Evolutionary conservation across 2,113 vertebrate species (phyloP).

Genomic region (Brachypteracias leptosomus): DNA sequence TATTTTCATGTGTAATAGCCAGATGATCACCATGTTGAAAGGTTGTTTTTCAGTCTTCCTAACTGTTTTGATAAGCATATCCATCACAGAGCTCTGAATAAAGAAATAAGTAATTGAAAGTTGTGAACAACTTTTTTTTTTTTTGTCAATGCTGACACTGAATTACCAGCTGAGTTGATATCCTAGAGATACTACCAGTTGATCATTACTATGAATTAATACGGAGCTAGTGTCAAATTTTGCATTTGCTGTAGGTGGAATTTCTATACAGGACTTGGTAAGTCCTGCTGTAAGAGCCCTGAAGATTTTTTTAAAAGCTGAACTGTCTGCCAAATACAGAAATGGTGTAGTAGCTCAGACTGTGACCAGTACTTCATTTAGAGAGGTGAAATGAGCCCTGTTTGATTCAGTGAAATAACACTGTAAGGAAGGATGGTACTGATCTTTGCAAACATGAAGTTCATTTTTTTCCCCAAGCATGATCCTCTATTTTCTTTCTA

Average conservation of each 20-base stretch:
- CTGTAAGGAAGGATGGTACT: background rate
- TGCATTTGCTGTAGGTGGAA: background rate
- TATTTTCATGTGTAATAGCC: background rate
- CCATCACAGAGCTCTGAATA: background rate
- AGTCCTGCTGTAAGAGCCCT: background rate
- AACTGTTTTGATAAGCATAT: background rate
- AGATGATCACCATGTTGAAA: slow-evolving; percentile 31
- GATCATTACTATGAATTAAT: background rate
- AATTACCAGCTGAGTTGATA: background rate
- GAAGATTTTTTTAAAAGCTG: background rate
- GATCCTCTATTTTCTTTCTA: background rate
- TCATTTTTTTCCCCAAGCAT: background rate
- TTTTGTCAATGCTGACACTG: background rate
- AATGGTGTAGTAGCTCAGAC: background rate
- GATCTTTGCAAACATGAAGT: background rate
- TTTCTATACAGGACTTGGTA: background rate
- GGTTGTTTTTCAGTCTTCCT: background rate
- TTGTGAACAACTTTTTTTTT: background rate
- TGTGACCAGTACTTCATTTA: background rate
- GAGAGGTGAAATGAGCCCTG: background rate
- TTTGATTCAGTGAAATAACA: background rate
- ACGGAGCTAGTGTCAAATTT: background rate
- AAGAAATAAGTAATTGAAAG: background rate
- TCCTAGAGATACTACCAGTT: background rate
- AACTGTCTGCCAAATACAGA: background rate